Evolutionary conservation across 1,140 invertebrate species (phyloP).

Genomic region (Monochamus saltuarius): DNA sequence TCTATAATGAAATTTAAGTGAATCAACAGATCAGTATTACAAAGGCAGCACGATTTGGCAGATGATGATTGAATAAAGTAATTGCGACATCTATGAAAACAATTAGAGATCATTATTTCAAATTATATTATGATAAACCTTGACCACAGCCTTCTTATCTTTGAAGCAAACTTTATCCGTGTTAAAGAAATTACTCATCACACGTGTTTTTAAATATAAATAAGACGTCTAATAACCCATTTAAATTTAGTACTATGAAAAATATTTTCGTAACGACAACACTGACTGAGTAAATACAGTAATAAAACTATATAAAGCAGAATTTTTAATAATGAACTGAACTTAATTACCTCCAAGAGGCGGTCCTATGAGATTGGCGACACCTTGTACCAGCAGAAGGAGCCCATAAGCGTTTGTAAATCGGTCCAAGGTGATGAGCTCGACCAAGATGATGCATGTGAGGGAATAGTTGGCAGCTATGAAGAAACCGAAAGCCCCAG

Average conservation of each 20-base stretch:
- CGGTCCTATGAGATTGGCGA: slow-evolving; percentile 85
- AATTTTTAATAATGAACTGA: too few relatives aligned
- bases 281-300: too few relatives aligned
- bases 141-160: not conserved
- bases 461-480: slow-evolving; percentile 87
- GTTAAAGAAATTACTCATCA: not conserved
- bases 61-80: too few relatives aligned
- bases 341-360: slow-evolving; percentile 72
- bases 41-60: too few relatives aligned
- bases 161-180: not conserved
- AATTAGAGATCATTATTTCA: not conserved
- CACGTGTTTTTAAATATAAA: not conserved
- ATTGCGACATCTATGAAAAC: not conserved
- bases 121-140: not conserved
- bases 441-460: slow-evolving; percentile 82
- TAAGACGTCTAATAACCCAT: too few relatives aligned
- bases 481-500: slow-evolving; percentile 77
- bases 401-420: slow-evolving; percentile 91
- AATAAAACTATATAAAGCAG: too few relatives aligned
- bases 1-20: too few relatives aligned
- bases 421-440: slow-evolving; percentile 79
- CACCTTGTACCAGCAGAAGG: slow-evolving; percentile 81
- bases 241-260: too few relatives aligned
- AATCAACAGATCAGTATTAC: too few relatives aligned
- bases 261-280: too few relatives aligned